A percentile compares a stretch with the other conserved stretches of the same genome.
These are phyloP conservation scores for Furcula furcula DNA, from an alignment of 2,888 invertebrate species.

Conservation along the genomic window DNA sequence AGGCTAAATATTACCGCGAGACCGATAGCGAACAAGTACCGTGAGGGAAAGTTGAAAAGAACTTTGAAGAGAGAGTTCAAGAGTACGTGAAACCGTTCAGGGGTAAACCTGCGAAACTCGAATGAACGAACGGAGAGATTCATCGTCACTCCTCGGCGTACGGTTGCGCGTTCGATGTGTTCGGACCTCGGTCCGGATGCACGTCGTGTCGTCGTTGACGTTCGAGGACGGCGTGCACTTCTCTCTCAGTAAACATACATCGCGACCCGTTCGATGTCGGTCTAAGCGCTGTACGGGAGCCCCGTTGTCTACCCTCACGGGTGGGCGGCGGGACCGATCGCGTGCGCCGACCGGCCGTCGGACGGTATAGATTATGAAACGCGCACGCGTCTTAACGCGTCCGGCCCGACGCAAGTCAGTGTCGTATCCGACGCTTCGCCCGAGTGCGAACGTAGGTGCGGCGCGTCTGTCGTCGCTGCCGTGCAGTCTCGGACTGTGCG, in stretches of 20 bases:
- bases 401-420: constrained; percentile 43
- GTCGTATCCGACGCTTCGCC: constrained; percentile 43
- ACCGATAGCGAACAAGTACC: constrained; percentile 86
- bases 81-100: constrained; percentile 77
- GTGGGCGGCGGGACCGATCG: constrained; percentile 4
- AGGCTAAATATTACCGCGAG: constrained; percentile 83
- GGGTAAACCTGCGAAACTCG: constrained; percentile 82
- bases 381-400: constrained; percentile 45
- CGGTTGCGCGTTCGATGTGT: constrained; percentile 22
- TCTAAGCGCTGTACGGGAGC: constrained; percentile 53
- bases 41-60: constrained; percentile 87
- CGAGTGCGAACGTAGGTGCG: constrained; percentile 36
- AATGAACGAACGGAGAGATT: constrained; percentile 70
- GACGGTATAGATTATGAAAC: constrained; percentile 35
- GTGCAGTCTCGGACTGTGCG: constrained; percentile 49
- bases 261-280: constrained; percentile 76
- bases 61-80: constrained; percentile 84
- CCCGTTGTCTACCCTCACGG: constrained; percentile 2
- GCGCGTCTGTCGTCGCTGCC: constrained; percentile 54
- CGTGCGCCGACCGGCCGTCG: constrained; percentile 22
- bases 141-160: constrained; percentile 47
- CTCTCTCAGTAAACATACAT: constrained; percentile 69
- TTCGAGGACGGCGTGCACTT: constrained; percentile 48
- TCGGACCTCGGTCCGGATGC: constrained; percentile 26
- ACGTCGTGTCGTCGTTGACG: constrained; percentile 37